A percentile compares a stretch with the other conserved stretches of the same genome.
Evolutionary conservation across 2,113 vertebrate genomes (phyloP).

Genomic region (Beaufortia kweichowensis): DNA sequence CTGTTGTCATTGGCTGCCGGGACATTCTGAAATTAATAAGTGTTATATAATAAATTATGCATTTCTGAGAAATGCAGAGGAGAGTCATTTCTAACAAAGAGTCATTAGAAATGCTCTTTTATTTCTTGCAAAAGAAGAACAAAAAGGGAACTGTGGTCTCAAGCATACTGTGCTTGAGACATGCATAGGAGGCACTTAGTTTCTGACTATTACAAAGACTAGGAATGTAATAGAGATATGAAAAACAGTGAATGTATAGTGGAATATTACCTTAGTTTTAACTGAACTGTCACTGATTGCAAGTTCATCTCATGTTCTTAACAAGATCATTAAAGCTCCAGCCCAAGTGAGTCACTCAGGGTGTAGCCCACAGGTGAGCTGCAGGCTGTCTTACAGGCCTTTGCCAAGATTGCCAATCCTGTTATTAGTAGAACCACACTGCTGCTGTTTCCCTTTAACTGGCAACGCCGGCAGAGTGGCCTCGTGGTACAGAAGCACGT

Average conservation of each 20-base stretch:
- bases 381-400: constrained; percentile 13
- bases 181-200: background rate
- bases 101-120: background rate
- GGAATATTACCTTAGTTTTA: background rate
- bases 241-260: too few species aligned
- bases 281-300: background rate
- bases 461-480: constrained; percentile 41
- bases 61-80: constrained; percentile 39
- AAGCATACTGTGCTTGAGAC: background rate
- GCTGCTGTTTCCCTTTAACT: constrained; percentile 29
- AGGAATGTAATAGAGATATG: too few species aligned
- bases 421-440: constrained; percentile 17
- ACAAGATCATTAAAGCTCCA: constrained; percentile 22
- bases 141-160: background rate
- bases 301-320: constrained; percentile 17
- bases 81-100: constrained; percentile 38
- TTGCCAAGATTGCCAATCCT: background rate
- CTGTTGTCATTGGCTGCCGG: constrained; percentile 45
- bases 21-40: constrained; percentile 19
- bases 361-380: constrained; percentile 35
- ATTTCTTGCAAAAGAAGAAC: constrained; percentile 4
- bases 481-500: constrained; percentile 53
- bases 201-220: background rate
- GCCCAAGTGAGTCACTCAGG: constrained; percentile 25
- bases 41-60: constrained; percentile 39